Evolutionary conservation across 2,113 vertebrate species (phyloP), one percentile per base, ranked within the genome.

Genomic region (Paradoxurus hermaphroditus): DNA sequence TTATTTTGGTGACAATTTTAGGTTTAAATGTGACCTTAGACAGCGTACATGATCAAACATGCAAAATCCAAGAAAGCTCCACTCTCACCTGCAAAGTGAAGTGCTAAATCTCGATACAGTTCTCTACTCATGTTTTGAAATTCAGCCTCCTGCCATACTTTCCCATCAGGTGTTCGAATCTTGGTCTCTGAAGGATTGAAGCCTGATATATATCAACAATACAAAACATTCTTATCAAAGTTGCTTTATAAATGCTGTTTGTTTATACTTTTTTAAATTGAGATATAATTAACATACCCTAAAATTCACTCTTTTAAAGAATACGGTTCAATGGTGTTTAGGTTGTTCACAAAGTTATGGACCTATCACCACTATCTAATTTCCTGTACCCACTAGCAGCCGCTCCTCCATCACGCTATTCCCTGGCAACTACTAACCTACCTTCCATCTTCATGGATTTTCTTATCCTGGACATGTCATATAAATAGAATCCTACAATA

Each of bases 131-230:
- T 96, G 96, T 97, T 98, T 13, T 98, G 99, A 95, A 99, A 99
- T 49, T 99, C 99, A 0, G 99, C 98, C 63, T 99, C 99, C 2
- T 98, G 98, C 99, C 99, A 99, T 84, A 99, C 98, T 94, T 99
- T 99, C 15, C 99, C 99, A 98, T 99, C 99, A 68, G 99, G 97
- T 85, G 99, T 97, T n/a, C 97, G 98, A 97, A 99, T 99, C 98
- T 99, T 99, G 56, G 99, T 99, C 98, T 99, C 99, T 34, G 98
- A 98, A 90, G 99, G 98, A 98, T 99, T 99, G 97, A 99, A 99
- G 97, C 99, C 99, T 99, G 96, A 96, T 96, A 72, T 2, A 94
- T 86, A 90, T 36, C 94, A 97, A 96, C 44, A 97, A 95, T 14
- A 96, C 3, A 94, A 41, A 97, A 95, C 14, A 95, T 53, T 88